phyloP scores from a whole-genome alignment of 2,113 vertebrate genomes.

The Scopus umbretta region DNA sequence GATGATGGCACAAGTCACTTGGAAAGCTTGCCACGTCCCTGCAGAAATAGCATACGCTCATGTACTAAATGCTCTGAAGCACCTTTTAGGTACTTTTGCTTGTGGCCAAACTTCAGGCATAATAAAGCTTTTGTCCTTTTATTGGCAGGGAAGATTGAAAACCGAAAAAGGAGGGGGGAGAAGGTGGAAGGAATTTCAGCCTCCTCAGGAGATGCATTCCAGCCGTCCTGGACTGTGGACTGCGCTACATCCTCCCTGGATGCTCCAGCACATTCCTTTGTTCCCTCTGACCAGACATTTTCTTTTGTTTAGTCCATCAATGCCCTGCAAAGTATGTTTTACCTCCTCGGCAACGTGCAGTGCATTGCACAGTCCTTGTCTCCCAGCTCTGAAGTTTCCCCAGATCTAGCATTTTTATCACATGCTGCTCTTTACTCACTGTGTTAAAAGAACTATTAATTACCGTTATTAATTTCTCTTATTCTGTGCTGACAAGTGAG shows the following conservation, averaged over 20 bases:
- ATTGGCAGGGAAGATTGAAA: slow-evolving; percentile 19
- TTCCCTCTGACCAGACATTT: slow-evolving; percentile 23
- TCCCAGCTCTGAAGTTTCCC: not conserved
- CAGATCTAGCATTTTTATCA: not conserved
- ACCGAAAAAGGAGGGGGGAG: not conserved
- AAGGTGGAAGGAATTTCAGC: slow-evolving; percentile 53
- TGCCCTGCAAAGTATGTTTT: not conserved
- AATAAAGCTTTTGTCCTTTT: slow-evolving; percentile 55
- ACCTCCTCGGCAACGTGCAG: not conserved
- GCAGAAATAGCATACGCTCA: slow-evolving; percentile 8
- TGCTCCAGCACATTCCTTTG: slow-evolving; percentile 45
- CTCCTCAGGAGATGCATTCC: slow-evolving; percentile 31
- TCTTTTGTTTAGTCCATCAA: slow-evolving; percentile 27
- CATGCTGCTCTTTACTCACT: not conserved
- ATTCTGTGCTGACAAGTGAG: not conserved
- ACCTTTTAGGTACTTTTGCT: slow-evolving; percentile 39
- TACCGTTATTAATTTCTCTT: slow-evolving; percentile 22
- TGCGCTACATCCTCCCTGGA: slow-evolving; percentile 27
- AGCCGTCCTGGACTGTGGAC: not conserved
- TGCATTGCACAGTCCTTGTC: not conserved
- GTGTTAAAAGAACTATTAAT: slow-evolving; percentile 12
- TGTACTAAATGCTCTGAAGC: not conserved
- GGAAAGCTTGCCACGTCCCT: not conserved
- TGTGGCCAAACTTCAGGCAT: not conserved
- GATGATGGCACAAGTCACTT: slow-evolving; percentile 24